Conservation (phyloP, 2,797 vertebrate species). For the Esox masquinongy region DNA sequence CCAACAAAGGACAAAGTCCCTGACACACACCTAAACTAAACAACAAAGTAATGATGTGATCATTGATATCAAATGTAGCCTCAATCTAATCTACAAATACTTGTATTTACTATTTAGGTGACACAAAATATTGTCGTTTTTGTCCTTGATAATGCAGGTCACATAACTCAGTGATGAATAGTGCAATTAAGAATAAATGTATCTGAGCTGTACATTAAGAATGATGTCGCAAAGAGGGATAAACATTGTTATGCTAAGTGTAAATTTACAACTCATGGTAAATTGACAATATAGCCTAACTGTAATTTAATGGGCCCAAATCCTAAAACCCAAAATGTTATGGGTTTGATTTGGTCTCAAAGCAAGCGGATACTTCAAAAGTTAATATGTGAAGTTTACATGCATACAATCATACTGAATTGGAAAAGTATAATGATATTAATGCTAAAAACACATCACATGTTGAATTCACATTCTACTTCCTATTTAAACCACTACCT, state of each 20-base stretch:
- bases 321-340: background rate
- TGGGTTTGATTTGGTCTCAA: background rate
- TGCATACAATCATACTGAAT: background rate
- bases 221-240: background rate
- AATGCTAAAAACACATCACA: background rate
- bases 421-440: background rate
- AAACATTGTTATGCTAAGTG: background rate
- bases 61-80: background rate
- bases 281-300: too few relatives aligned
- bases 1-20: background rate
- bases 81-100: background rate
- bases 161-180: background rate
- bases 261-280: background rate
- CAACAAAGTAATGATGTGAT: background rate
- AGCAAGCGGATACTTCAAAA: background rate
- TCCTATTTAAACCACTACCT: background rate
- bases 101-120: background rate
- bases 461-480: background rate
- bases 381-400: background rate
- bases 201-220: background rate
- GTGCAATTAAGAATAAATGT: background rate
- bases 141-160: background rate
- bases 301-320: background rate
- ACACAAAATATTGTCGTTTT: background rate
- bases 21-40: background rate